These are phyloP conservation scores for Philopotamus ludificatus DNA, from an alignment of 1,140 invertebrate species.

Conservation along the genomic window DNA sequence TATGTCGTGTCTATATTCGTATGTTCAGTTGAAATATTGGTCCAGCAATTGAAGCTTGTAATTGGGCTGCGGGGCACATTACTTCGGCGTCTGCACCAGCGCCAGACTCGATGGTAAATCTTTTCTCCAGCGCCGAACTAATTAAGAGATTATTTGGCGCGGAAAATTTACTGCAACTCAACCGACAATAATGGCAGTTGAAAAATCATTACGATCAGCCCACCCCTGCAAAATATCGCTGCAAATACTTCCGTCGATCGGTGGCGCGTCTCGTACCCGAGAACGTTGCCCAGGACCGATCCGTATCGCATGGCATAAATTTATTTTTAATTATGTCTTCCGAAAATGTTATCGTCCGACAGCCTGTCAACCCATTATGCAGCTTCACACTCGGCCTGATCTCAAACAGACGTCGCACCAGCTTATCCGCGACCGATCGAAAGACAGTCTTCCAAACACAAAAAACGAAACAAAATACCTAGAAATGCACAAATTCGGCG, in stretches of 20 bases:
- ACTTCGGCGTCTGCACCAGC: background rate
- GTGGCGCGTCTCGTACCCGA: too few relatives aligned
- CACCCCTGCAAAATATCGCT: background rate
- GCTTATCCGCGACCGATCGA: constrained; percentile 36
- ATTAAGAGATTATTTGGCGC: constrained; percentile 42
- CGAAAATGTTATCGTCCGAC: constrained; percentile 34
- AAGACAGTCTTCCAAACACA: constrained; percentile 18
- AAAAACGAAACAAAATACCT: constrained; percentile 31
- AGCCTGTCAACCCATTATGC: constrained; percentile 27
- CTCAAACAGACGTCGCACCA: constrained; percentile 11
- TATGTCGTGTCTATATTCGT: background rate
- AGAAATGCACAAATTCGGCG: constrained; percentile 31
- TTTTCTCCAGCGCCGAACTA: constrained; percentile 23
- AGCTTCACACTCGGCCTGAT: constrained; percentile 26
- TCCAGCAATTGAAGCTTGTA: background rate
- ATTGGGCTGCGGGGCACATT: background rate
- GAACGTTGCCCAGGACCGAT: too few relatives aligned
- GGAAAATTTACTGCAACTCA: constrained; percentile 41
- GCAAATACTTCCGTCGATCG: too few relatives aligned
- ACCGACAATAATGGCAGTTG: constrained; percentile 37
- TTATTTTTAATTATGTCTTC: constrained; percentile 41
- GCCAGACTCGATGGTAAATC: background rate
- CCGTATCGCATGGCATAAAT: too few relatives aligned
- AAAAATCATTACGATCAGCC: constrained; percentile 15
- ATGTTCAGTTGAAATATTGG: background rate